phyloP scores from a whole-genome alignment of 2,888 invertebrate genomes.

The Ametastegia equiseti region DNA sequence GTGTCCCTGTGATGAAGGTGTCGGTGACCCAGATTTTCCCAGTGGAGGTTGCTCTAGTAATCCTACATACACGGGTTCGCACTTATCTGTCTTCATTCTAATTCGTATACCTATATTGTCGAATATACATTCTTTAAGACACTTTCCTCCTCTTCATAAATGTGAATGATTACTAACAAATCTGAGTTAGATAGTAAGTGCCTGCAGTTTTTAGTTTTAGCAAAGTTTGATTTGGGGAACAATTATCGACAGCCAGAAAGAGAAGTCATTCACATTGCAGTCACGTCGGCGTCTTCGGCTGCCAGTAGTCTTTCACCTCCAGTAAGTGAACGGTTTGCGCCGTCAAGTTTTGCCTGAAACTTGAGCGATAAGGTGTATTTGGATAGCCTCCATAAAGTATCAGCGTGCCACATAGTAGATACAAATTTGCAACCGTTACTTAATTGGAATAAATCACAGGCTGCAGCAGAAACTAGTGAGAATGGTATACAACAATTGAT shows the following conservation, averaged over 20 bases:
- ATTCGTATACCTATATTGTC: neutral
- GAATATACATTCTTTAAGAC: neutral
- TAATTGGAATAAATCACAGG: neutral
- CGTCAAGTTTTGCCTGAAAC: constrained; percentile 1
- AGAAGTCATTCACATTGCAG: neutral
- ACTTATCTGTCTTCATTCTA: neutral
- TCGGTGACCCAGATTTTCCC: neutral
- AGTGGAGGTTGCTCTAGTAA: constrained; percentile 8
- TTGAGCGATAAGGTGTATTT: neutral
- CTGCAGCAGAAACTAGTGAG: constrained; percentile 10
- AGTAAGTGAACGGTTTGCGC: neutral
- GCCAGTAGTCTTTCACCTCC: too few species aligned
- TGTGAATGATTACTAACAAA: constrained; percentile 4
- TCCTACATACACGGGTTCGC: constrained; percentile 10
- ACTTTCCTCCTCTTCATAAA: neutral
- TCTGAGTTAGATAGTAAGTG: neutral
- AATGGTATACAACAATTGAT: too few species aligned
- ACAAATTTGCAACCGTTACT: neutral
- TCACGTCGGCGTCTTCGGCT: neutral
- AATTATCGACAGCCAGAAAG: neutral
- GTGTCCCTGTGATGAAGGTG: neutral
- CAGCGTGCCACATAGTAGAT: neutral
- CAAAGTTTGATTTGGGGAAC: neutral
- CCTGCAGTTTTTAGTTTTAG: neutral
- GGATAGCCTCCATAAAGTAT: neutral